phyloP scores from a whole-genome alignment of 2,888 invertebrate species.

The Timandra comae region DNA sequence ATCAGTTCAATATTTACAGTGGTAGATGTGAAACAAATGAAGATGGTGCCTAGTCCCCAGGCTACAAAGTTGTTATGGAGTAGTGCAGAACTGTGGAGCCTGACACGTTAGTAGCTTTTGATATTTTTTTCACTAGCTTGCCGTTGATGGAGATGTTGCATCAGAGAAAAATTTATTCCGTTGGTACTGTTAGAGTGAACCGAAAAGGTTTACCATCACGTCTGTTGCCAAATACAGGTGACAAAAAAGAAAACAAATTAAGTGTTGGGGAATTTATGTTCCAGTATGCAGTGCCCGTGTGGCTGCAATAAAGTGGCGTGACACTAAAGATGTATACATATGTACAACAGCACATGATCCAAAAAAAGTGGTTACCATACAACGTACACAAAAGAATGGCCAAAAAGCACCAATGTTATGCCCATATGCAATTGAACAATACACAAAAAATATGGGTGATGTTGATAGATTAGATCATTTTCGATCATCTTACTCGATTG shows the following conservation, averaged over 20 bases:
- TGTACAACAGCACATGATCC: conserved; percentile 11
- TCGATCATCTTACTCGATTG: conserved; percentile 4
- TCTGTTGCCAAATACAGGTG: conserved; percentile 10
- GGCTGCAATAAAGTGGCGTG: conserved; percentile 13
- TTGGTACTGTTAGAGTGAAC: conserved; percentile 7
- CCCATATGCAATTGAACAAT: conserved; percentile 5
- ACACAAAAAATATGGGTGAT: conserved; percentile 4
- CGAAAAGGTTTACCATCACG: conserved; percentile 11
- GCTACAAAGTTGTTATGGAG: conserved; percentile 8
- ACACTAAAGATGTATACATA: conserved; percentile 15
- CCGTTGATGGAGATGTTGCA: conserved; percentile 7
- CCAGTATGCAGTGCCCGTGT: conserved; percentile 5
- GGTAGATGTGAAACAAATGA: conserved; percentile 3
- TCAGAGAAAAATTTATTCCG: conserved; percentile 6
- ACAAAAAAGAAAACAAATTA: conserved; percentile 12
- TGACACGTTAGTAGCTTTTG: conserved; percentile 4
- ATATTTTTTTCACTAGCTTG: conserved; percentile 5
- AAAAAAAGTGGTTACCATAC: conserved; percentile 8
- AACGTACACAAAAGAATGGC: conserved; percentile 15
- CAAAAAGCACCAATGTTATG: conserved; percentile 10
- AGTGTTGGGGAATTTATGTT: conserved; percentile 8
- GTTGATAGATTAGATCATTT: conserved; percentile 4
- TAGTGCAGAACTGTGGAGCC: conserved; percentile 4
- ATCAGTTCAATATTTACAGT: conserved; percentile 8
- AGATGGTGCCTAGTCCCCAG: conserved; percentile 6